Conservation (phyloP, 2,797 vertebrate species). For the Melanotaenia nigrans region DNA sequence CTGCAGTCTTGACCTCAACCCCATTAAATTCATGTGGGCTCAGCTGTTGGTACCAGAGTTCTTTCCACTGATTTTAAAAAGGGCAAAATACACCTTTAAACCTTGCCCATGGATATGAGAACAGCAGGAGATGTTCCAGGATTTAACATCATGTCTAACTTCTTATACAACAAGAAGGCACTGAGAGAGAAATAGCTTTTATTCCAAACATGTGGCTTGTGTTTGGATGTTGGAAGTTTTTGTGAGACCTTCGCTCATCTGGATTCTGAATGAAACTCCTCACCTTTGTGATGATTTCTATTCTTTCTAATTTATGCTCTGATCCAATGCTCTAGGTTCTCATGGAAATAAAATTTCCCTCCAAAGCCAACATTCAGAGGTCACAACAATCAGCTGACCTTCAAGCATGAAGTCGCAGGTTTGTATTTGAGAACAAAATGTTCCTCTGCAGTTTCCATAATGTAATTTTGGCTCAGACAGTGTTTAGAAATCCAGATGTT, state of each 20-base stretch:
- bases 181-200: background rate
- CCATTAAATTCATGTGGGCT: too few relatives aligned
- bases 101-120: too few relatives aligned
- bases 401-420: slow-evolving; percentile 26
- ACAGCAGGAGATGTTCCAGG: background rate
- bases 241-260: background rate
- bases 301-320: background rate
- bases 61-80: too few relatives aligned
- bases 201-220: background rate
- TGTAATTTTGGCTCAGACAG: slow-evolving; percentile 47
- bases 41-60: too few relatives aligned
- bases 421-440: slow-evolving; percentile 66
- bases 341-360: background rate
- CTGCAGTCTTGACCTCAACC: too few relatives aligned
- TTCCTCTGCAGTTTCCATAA: slow-evolving; percentile 58
- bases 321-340: slow-evolving; percentile 1
- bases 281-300: slow-evolving; percentile 1
- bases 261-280: slow-evolving; percentile 10
- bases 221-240: background rate
- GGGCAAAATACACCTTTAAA: too few relatives aligned
- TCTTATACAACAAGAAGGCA: background rate
- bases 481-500: slow-evolving; percentile 70
- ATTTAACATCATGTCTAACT: background rate
- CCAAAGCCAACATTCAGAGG: slow-evolving; percentile 23
- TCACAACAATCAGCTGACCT: slow-evolving; percentile 35